Conservation (phyloP, 2,113 vertebrate genomes). For the Orientallactaga bullata region DNA sequence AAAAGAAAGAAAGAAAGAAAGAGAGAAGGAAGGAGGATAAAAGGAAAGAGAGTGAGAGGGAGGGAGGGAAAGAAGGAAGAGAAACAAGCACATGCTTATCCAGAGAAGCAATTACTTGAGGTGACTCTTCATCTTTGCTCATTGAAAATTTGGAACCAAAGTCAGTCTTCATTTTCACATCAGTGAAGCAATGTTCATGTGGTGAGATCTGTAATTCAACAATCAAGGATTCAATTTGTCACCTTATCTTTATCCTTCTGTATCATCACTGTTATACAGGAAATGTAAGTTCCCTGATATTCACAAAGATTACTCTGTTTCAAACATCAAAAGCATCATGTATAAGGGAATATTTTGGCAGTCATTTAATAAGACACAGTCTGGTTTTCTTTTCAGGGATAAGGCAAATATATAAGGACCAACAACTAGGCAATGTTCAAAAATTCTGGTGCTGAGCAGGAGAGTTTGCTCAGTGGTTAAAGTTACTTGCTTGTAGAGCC, state of each 20-base stretch:
- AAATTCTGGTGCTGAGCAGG: no score
- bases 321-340: neutral
- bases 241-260: neutral
- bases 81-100: neutral
- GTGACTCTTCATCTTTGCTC: neutral
- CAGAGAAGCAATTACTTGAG: neutral
- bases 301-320: neutral
- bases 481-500: no score
- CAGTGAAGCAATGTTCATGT: fast-evolving
- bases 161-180: neutral
- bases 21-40: no score
- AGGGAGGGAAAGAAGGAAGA: no score
- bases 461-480: no score
- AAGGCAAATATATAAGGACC: fast-evolving
- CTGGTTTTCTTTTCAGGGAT: no score
- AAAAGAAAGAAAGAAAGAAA: neutral
- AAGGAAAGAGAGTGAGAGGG: neutral
- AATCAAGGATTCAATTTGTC: fast-evolving
- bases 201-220: no score
- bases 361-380: neutral
- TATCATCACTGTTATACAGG: no score
- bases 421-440: neutral
- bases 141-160: neutral
- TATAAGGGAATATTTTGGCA: neutral
- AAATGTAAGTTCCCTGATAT: neutral